Evolutionary conservation across 2,797 vertebrate species (phyloP).

Genomic region (Chaetodon trifasciatus): DNA sequence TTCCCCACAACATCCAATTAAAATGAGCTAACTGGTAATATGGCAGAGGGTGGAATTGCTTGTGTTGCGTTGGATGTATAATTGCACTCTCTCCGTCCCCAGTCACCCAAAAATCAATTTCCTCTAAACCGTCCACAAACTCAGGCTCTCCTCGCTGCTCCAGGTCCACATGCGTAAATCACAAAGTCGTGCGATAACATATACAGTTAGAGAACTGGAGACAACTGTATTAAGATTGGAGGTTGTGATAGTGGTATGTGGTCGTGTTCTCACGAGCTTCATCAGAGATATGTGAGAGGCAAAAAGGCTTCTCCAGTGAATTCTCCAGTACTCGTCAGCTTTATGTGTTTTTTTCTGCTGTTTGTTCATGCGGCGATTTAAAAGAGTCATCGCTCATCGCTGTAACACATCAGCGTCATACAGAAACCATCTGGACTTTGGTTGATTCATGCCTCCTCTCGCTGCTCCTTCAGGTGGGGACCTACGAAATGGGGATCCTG

Average conservation of each 20-base stretch:
- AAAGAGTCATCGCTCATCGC: background rate
- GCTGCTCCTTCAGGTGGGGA: constrained; percentile 89
- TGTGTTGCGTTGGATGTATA: constrained; percentile 53
- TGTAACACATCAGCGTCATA: constrained; percentile 14
- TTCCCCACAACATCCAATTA: constrained; percentile 64
- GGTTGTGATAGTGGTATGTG: background rate
- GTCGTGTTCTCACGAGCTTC: background rate
- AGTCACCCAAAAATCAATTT: constrained; percentile 68
- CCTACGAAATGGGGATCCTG: constrained; percentile 92
- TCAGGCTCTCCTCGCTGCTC: constrained; percentile 6
- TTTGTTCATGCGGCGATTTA: background rate
- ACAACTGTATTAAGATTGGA: constrained; percentile 33
- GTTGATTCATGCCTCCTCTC: constrained; percentile 7
- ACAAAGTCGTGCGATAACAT: constrained; percentile 27
- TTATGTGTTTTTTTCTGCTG: constrained; percentile 7
- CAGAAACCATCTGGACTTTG: constrained; percentile 21
- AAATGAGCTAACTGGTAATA: constrained; percentile 40
- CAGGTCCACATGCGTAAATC: constrained; percentile 24
- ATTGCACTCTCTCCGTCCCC: constrained; percentile 46
- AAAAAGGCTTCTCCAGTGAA: background rate
- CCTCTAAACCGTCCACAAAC: constrained; percentile 37
- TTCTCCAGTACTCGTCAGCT: background rate
- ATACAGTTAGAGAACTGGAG: constrained; percentile 10
- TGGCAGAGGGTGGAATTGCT: constrained; percentile 49
- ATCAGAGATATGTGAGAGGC: constrained; percentile 1